Conservation (phyloP, 2,888 invertebrate genomes). For the Eupelmus urozonus region DNA sequence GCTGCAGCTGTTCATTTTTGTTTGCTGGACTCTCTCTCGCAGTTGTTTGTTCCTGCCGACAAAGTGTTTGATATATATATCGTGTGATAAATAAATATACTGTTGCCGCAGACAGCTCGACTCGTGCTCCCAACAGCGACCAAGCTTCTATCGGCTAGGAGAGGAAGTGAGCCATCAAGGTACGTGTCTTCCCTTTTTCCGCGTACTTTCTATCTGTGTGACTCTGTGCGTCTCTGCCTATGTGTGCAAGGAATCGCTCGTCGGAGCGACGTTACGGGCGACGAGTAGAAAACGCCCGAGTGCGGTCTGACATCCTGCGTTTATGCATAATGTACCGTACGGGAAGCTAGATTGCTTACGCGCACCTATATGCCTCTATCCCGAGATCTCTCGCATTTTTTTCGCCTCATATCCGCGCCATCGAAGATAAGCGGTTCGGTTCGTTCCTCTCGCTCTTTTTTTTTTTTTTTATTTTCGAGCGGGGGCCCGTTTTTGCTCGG, state of each 20-base stretch:
- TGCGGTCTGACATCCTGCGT: slow-evolving; percentile 42
- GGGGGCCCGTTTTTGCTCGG: neutral
- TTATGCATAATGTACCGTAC: slow-evolving; percentile 39
- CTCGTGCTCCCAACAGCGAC: no score
- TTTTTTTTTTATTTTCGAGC: neutral
- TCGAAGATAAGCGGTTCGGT: neutral
- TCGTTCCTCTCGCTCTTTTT: neutral
- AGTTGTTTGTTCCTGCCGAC: no score
- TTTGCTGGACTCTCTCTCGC: neutral
- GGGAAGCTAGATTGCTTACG: slow-evolving; percentile 21
- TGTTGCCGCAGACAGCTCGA: no score
- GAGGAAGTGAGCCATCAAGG: slow-evolving; percentile 55
- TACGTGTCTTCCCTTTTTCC: slow-evolving; percentile 38
- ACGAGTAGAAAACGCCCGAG: slow-evolving; percentile 46
- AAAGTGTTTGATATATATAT: neutral
- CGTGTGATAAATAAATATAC: neutral
- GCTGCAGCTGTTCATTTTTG: neutral
- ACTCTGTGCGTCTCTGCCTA: neutral
- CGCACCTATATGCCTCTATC: slow-evolving; percentile 9
- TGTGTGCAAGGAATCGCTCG: neutral
- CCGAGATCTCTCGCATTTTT: neutral
- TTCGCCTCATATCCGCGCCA: neutral
- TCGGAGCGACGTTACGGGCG: slow-evolving; percentile 2
- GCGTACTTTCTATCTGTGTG: neutral
- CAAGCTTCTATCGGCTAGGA: neutral